Base-by-base conservation (phyloP, 1,140 invertebrate species). In the Centruroides vittatus region DNA sequence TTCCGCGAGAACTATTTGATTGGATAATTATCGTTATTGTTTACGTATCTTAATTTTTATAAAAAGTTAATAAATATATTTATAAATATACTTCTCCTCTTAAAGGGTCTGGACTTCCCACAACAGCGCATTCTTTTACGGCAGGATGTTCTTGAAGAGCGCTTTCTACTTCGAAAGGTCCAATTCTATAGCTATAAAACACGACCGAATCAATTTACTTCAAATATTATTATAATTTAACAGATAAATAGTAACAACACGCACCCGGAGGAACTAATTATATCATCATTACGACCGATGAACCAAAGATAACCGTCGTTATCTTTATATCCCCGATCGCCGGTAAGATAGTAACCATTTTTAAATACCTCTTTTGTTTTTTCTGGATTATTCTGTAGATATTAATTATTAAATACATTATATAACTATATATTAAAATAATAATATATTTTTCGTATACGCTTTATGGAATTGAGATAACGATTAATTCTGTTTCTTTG, bases 161-260 rank as follows among this genome's bases (percentile, higher is more conserved):
- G 64, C 75, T 77, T 65, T 79, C 77, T 10, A 79, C 74, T 67
- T 79, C 77, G 73, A 76, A 76, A 13, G 78, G 77, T 34, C 77
- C 78, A 62, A 79, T 76, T 35, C 76, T 64, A 61, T 78, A 78
- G 3, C 75, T 77, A 10, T 11, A 51, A 51, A 11, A 7, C 10
- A 51, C 23, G 63, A 10, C 23, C 23, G 2, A 23, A 23, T 23
- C 23, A 23, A 23, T 23, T 23, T 23, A 23, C 2, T 23, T 23
- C 23, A 23, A 23, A 23, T 23, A 23, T 23, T 23, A 23, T 23
- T 23, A 23, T 23, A 23, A 23, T 23, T 23, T 23, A 23, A 23
- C 23, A 23, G 23, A 0, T 23, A 23, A 23, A 23, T 23, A 23
- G 23, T 23, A 23, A 23, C 23, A 23, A 2, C 2, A 23, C 36